A percentile compares a stretch with the other conserved stretches of the same genome.
Evolutionary conservation across 2,113 vertebrate genomes (phyloP).

Genomic region (Marmota monax): DNA sequence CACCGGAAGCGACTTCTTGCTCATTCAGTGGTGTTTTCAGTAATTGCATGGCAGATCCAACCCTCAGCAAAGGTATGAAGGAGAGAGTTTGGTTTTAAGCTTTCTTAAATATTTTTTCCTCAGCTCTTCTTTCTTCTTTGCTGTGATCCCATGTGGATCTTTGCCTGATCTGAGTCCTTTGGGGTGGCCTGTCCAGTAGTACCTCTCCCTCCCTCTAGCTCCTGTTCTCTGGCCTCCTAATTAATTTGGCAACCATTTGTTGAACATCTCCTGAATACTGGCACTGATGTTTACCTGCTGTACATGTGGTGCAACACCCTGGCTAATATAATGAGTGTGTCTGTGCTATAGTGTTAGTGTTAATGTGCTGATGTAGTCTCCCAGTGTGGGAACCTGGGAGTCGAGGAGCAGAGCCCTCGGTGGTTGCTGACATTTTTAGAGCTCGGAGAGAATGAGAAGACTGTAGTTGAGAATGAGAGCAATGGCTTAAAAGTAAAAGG

Average conservation of each 20-base stretch:
- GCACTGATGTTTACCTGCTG: not conserved
- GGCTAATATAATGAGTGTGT: not conserved
- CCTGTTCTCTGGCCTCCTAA: not conserved
- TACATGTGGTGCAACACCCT: not conserved
- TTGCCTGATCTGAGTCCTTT: no score
- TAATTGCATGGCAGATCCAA: not conserved
- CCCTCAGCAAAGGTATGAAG: not conserved
- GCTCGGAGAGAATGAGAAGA: not conserved
- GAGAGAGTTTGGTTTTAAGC: not conserved
- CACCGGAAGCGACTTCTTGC: not conserved
- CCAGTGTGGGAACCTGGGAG: fast-evolving
- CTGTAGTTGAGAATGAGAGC: not conserved
- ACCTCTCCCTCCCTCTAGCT: not conserved
- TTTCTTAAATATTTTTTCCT: not conserved
- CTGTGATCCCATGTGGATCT: not conserved
- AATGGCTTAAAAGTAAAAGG: not conserved
- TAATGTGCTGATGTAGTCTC: not conserved
- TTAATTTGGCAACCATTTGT: not conserved
- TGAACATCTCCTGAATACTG: not conserved
- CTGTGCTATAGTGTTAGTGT: not conserved
- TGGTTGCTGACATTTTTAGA: not conserved
- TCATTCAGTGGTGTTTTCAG: not conserved
- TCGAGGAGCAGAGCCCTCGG: not conserved
- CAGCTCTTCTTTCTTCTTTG: not conserved
- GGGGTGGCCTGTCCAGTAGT: not conserved